Evolutionary conservation across 2,888 invertebrate species (phyloP).

Genomic region (Isotomurus palustris): DNA sequence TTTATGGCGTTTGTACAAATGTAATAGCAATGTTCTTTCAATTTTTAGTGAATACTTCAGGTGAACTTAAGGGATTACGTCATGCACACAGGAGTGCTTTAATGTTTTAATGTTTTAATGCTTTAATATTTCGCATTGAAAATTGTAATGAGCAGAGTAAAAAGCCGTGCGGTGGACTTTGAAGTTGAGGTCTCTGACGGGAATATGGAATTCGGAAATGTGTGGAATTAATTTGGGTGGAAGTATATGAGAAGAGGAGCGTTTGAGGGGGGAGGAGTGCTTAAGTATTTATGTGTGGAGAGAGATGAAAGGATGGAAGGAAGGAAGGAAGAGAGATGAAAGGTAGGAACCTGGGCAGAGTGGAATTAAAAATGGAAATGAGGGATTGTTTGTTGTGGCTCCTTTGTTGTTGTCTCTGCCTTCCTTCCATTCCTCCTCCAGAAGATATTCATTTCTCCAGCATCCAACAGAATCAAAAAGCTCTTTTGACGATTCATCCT

Average conservation of each 20-base stretch:
- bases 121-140: too few relatives aligned
- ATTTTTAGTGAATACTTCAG: too few relatives aligned
- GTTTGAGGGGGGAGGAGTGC: background rate
- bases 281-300: background rate
- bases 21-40: too few relatives aligned
- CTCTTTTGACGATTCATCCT: slow-evolving; percentile 5
- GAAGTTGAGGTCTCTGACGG: background rate
- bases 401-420: too few relatives aligned
- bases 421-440: too few relatives aligned
- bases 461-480: background rate
- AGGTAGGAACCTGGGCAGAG: background rate
- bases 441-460: too few relatives aligned
- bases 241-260: background rate
- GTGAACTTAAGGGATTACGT: too few relatives aligned
- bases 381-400: too few relatives aligned
- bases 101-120: too few relatives aligned
- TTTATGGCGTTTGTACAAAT: too few relatives aligned
- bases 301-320: background rate
- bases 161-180: background rate
- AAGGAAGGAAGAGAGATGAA: background rate
- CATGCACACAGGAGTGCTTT: too few relatives aligned
- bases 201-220: background rate
- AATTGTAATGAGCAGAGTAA: too few relatives aligned
- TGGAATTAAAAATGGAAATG: background rate
- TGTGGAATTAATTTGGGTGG: background rate